Conservation (phyloP, 1,140 invertebrate genomes). For the Bicyclus anynana region DNA sequence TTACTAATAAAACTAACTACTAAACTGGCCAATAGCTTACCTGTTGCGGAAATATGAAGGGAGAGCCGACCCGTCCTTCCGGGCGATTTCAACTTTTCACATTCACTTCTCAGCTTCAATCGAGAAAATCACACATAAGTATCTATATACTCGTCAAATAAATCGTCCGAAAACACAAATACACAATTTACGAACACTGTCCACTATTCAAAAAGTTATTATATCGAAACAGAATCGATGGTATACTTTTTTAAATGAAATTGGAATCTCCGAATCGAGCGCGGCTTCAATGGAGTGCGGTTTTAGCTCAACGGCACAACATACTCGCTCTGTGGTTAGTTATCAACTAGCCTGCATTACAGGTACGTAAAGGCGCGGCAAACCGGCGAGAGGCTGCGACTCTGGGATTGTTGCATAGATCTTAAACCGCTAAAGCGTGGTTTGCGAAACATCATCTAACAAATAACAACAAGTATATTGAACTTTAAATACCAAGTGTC, state of each 20-base stretch:
- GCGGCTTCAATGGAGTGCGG: background rate
- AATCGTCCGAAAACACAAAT: conserved; percentile 28
- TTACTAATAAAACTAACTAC: too few relatives aligned
- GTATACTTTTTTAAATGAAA: conserved; percentile 1
- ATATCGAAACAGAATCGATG: background rate
- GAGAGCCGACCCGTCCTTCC: conserved; percentile 53
- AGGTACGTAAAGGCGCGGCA: conserved; percentile 13
- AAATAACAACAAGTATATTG: background rate
- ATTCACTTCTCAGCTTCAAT: conserved; percentile 39
- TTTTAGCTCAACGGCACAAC: conserved; percentile 9
- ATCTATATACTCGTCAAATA: conserved; percentile 1
- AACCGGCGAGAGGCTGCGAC: conserved; percentile 47
- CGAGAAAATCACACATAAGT: conserved; percentile 28
- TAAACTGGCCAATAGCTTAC: conserved; percentile 34
- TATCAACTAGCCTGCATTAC: conserved; percentile 57
- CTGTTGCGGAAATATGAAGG: conserved; percentile 50
- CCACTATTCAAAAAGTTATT: background rate
- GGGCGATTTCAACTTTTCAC: conserved; percentile 53
- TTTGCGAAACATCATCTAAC: conserved; percentile 20
- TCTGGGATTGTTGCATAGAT: conserved; percentile 32
- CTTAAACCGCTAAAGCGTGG: conserved; percentile 2
- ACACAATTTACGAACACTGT: conserved; percentile 6
- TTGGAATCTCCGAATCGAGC: conserved; percentile 5
- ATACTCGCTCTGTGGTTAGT: conserved; percentile 48
- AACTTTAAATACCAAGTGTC: background rate